Evolutionary conservation across 2,113 vertebrate species (phyloP), one percentile per base, ranked within the genome.

Genomic region (Alouatta palliata): DNA sequence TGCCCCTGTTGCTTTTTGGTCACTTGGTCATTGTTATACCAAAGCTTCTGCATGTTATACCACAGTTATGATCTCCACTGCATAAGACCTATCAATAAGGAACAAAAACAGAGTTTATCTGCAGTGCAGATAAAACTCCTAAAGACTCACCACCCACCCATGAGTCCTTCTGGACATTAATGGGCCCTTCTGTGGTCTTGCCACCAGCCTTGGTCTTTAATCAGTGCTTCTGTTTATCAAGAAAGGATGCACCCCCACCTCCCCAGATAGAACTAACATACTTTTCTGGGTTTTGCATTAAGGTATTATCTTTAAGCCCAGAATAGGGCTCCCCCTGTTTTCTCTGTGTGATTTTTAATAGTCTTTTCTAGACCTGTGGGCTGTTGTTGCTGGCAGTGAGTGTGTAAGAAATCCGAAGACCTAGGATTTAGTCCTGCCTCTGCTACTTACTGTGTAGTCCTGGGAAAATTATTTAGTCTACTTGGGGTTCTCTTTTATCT

Each of bases 21-120:
- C 37, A 14, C 0, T 0, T 37, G 21, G 30, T 17, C 10, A 13
- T 73, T n/a, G 4, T 32, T 32, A 1, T 12, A 43, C n/a, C 19
- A 3, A 56, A 81, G 43, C 71, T 47, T 45, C 77, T 20, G 6
- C 35, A 52, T 52, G 49, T 52, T 52, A 52, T 52, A 52, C 49
- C 49, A 52, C 49, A 61, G 14, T 5, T 17, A 5, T 43, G 13
- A 23, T 35, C 61, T 87, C 54, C 7, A 19, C 61, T 90, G 77
- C n/a, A 66, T 16, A n/a, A 52, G 47, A 71, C 16, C 35, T 87
- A 35, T 32, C 56, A 4, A 25, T 71, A 52, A 71, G 30, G 58
- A 68, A 5, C 7, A 12, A 54, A 52, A 32, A 9, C 66, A 13
- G 76, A 32, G 21, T 32, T 71, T 61, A 30, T n/a, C 71, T 88